These are phyloP conservation scores for Acanthopagrus latus DNA, from an alignment of 2,797 vertebrate species.

Conservation along the genomic window DNA sequence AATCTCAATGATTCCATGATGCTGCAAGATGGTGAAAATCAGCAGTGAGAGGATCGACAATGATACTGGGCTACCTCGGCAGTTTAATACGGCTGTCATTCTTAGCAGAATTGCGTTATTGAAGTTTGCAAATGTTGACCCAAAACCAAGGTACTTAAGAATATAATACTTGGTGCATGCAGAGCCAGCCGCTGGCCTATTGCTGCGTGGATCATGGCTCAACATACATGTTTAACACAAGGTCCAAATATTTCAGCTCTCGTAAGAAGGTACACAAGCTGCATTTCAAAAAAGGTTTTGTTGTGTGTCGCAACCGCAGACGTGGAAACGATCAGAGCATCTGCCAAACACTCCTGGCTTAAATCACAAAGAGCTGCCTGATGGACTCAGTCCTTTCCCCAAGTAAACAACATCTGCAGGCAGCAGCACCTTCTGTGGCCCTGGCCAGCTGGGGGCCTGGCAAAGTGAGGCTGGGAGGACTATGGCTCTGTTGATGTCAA, in stretches of 20 bases:
- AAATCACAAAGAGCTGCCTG: slow-evolving; percentile 27
- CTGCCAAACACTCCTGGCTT: slow-evolving; percentile 41
- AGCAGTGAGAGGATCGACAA: slow-evolving; percentile 17
- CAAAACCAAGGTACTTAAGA: slow-evolving; percentile 25
- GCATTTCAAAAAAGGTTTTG: slow-evolving; percentile 17
- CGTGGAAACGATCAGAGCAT: slow-evolving; percentile 23
- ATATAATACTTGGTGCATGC: slow-evolving; percentile 18
- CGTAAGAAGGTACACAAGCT: not conserved
- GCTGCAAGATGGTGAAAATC: slow-evolving; percentile 21
- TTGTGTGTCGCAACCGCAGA: slow-evolving; percentile 5
- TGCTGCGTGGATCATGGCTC: slow-evolving; percentile 21
- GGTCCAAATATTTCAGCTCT: slow-evolving; percentile 29
- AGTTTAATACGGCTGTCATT: not conserved
- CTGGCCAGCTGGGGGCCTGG: slow-evolving; percentile 29
- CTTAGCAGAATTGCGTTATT: not conserved
- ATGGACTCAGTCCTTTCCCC: slow-evolving; percentile 40
- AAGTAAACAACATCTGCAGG: slow-evolving; percentile 66
- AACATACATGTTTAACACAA: slow-evolving; percentile 43
- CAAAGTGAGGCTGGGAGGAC: slow-evolving; percentile 37
- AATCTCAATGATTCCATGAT: slow-evolving; percentile 12
- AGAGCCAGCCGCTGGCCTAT: slow-evolving; percentile 12
- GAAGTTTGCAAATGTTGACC: slow-evolving; percentile 16
- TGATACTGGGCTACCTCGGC: not conserved
- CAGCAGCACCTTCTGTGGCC: slow-evolving; percentile 38
- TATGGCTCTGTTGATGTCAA: slow-evolving; percentile 3